These are phyloP conservation scores for Hylyphantes graminicola DNA, from an alignment of 1,140 invertebrate species.

Conservation along the genomic window DNA sequence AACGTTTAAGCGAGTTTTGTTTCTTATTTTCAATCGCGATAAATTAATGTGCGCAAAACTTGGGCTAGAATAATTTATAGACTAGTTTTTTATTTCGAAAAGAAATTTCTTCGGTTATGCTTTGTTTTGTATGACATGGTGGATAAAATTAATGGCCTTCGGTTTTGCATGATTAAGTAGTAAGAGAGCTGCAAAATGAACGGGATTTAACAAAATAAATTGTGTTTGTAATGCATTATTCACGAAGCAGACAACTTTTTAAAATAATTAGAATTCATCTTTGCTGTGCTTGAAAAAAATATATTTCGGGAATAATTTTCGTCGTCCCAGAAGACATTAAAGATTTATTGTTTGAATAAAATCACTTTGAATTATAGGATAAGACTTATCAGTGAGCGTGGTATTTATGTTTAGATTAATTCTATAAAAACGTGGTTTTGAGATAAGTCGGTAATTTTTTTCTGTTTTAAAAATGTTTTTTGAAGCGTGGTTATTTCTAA, in stretches of 20 bases:
- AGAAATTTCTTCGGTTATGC: not conserved
- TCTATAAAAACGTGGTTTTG: too few species aligned
- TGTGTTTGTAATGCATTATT: slow-evolving; percentile 41
- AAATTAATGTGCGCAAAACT: not conserved
- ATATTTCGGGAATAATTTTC: not conserved
- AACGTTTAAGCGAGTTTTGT: not conserved
- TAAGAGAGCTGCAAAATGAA: slow-evolving; percentile 18
- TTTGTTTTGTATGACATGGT: slow-evolving; percentile 1
- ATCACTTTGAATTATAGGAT: not conserved
- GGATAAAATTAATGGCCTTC: slow-evolving; percentile 26
- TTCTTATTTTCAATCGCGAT: not conserved
- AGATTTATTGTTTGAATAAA: not conserved
- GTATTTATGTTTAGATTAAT: too few species aligned
- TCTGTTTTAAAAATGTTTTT: too few species aligned
- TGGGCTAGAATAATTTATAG: slow-evolving; percentile 10
- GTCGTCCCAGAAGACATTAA: slow-evolving; percentile 18
- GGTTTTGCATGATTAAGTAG: slow-evolving; percentile 32
- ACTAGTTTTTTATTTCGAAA: not conserved
- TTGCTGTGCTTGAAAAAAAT: not conserved
- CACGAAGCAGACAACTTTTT: not conserved
- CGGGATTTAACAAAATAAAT: slow-evolving; percentile 35
- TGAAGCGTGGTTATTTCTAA: too few species aligned
- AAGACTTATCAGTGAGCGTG: not conserved
- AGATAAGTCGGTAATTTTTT: too few species aligned
- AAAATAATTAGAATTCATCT: slow-evolving; percentile 36